Base-by-base conservation (phyloP, 2,888 invertebrate species). In the Drosophila fungiperda region DNA sequence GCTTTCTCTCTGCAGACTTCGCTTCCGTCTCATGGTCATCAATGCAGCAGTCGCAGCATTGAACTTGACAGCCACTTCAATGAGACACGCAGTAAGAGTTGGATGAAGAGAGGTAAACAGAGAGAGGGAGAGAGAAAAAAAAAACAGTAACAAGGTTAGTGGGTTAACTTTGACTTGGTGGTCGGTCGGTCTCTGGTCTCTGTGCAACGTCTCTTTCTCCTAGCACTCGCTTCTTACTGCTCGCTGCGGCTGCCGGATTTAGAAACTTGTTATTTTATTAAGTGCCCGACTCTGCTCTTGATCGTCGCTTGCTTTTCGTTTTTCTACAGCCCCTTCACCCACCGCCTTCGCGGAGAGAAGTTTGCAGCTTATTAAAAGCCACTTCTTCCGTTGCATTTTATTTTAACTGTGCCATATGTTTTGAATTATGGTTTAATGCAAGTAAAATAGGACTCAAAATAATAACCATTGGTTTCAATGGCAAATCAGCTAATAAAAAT, bases 61-160 rank as follows among this genome's bases (percentile, higher is more conserved):
- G 83, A 83, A 83, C 83, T 83, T 83, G 83, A 83, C 83, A 88
- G 66, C 68, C 68, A 78, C 73, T 87, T 76, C 70, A 76, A 72
- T 75, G 73, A 35, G 65, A 68, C 55, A 26, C 52, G 53, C 42
- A 62, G 50, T 32, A n/a, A 32, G 17, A 23, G 49, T 17, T 55
- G 33, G 40, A 40, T 42, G 23, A 45, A 20, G 17, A 57, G 52
- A 35, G 48, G 35, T 36, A 40, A 48, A 38, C 35, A 49, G 29
- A 52, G 52, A 8, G 53, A 35, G 49, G 17, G 32, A 32, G 32
- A 20, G 38, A 5, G 6, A 20, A 35, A 35, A 68, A 58, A 53
- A 66, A 58, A 78, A 70, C 68, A 68, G 82, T 80, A 87, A 87
- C 80, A 90, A 90, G 87, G 87, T 87, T 87, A 87, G 87, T 87